These are phyloP conservation scores for Centropus bengalensis DNA, from an alignment of 2,113 vertebrate species.

Conservation along the genomic window DNA sequence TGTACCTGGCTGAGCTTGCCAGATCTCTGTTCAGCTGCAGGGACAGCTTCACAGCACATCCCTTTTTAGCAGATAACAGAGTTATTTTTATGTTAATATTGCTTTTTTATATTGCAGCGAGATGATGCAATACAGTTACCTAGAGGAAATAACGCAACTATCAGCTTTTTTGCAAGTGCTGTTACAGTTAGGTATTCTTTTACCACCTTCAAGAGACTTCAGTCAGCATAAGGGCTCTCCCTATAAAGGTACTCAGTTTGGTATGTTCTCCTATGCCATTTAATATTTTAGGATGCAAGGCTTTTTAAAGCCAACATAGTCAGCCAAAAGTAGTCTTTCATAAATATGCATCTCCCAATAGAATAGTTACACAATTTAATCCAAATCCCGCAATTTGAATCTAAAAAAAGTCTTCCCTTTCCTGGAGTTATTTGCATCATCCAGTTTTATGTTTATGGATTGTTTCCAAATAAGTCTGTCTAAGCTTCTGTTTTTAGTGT, in stretches of 20 bases:
- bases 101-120: not conserved
- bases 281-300: constrained; percentile 12
- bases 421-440: not conserved
- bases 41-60: not conserved
- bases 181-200: not conserved
- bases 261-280: not conserved
- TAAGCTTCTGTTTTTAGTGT: not conserved
- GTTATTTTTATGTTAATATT: not conserved
- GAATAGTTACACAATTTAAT: not conserved
- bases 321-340: not conserved
- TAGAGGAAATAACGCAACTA: not conserved
- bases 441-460: not conserved
- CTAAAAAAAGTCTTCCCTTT: not conserved
- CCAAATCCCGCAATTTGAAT: not conserved
- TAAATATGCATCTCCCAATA: not conserved
- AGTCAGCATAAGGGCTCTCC: not conserved
- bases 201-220: not conserved
- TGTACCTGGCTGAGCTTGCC: not conserved
- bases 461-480: not conserved
- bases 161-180: not conserved
- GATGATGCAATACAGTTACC: not conserved
- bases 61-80: not conserved
- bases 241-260: not conserved
- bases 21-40: not conserved
- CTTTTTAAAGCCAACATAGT: not conserved